phyloP scores from a whole-genome alignment of 2,797 vertebrate genomes.

The Typhlichthys eigenmanni region DNA sequence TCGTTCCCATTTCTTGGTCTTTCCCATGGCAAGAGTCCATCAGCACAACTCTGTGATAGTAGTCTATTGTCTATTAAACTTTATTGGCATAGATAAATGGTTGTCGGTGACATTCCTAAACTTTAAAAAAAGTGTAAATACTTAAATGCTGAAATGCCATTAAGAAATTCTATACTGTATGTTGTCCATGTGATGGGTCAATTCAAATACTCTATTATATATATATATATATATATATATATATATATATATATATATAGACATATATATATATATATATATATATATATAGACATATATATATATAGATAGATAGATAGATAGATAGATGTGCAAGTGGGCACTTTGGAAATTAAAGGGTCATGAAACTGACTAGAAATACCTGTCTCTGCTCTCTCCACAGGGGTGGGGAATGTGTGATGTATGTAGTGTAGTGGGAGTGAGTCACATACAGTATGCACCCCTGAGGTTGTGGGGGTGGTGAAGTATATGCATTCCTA shows the following conservation, averaged over 20 bases:
- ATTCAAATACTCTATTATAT: constrained; percentile 35
- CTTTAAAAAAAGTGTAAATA: constrained; percentile 68
- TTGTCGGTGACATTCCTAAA: constrained; percentile 58
- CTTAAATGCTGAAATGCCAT: constrained; percentile 58
- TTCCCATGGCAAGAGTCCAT: constrained; percentile 43
- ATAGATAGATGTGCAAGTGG: too few relatives aligned
- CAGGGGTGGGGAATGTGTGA: too few relatives aligned
- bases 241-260: too few relatives aligned
- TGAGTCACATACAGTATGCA: too few relatives aligned
- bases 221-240: background rate
- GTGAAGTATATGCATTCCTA: constrained; percentile 18
- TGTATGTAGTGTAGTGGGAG: too few relatives aligned
- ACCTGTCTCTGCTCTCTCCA: too few relatives aligned
- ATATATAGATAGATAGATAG: background rate
- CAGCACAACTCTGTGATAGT: constrained; percentile 71
- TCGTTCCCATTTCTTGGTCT: constrained; percentile 41
- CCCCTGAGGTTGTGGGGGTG: too few relatives aligned
- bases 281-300: background rate
- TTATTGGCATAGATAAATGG: constrained; percentile 34
- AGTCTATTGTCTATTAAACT: constrained; percentile 64
- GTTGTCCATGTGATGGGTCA: constrained; percentile 39
- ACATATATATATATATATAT: too few relatives aligned
- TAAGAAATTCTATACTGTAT: constrained; percentile 57
- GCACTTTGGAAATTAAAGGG: too few relatives aligned
- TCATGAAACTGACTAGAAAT: too few relatives aligned